Base-by-base conservation (phyloP, 2,797 vertebrate genomes). In the Urocyon cinereoargenteus region DNA sequence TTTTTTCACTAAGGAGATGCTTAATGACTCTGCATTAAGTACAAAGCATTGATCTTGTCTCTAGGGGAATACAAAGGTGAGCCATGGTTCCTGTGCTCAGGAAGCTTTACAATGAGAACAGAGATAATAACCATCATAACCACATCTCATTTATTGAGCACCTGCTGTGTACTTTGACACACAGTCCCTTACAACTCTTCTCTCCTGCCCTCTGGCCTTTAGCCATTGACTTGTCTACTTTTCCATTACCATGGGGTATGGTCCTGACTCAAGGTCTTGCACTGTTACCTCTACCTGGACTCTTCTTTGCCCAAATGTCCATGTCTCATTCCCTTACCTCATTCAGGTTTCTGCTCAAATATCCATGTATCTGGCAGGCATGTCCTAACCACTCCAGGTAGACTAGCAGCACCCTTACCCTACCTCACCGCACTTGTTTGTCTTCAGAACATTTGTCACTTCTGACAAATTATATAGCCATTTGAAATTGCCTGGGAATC, bases 21-120 rank as follows among this genome's bases (percentile, higher is more conserved):
- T 94, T 95, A 90, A 92, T 7, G 88, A 94, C 84, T 51, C 49
- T 82, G 59, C 24, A 16, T 73, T 49, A 93, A 88, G 73, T 49
- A 22, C 36, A 51, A 51, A 91, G 18, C 3, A 18, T 24, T 14
- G 9, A 6, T 59, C 49, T 78, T 68, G 31, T 82, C n/a, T 85
- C 5, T 3, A 40, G 75, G 5, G 19, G 19, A 14, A 81, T 24
- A 12, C 53, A 94, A 89, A 93, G 45, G n/a, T 21, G 6, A 91
- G 70, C 40, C 13, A 49, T 19, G 8, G 26, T 24, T 57, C 77
- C 40, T 36, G 62, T 15, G 53, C 31, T 53, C 51, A 12, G 26
- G n/a, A 79, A 92, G 57, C 79, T 61, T 92, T 26, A 68, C 26
- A 31, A 53, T 24, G 10, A 81, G 26, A 72, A 64, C 16, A 31